Evolutionary conservation across 2,113 vertebrate species (phyloP).

Genomic region (Cynopterus brachyotis): DNA sequence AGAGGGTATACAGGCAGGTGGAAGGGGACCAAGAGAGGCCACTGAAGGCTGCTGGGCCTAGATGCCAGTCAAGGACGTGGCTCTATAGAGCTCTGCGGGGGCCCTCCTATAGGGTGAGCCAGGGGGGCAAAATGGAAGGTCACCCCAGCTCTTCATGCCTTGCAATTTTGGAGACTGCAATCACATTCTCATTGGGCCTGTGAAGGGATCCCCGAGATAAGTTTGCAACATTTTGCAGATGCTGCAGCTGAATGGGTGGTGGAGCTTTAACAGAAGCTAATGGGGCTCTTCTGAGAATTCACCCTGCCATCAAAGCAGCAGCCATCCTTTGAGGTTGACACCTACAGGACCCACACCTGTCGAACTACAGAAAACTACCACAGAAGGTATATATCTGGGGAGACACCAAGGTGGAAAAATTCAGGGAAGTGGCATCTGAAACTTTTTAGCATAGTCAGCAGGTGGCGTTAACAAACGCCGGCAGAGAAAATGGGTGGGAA

Average conservation of each 20-base stretch:
- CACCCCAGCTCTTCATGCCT: neutral
- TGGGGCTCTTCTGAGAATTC: neutral
- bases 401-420: neutral
- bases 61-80: neutral
- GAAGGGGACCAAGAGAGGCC: neutral
- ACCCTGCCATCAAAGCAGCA: neutral
- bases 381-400: neutral
- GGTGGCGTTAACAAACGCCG: neutral
- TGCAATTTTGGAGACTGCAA: neutral
- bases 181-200: neutral
- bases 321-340: neutral
- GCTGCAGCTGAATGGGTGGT: neutral
- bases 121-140: neutral
- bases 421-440: neutral
- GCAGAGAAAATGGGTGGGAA: neutral
- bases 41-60: neutral
- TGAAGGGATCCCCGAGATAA: neutral
- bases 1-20: neutral
- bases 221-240: neutral
- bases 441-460: neutral
- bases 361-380: neutral
- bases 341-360: neutral
- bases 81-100: neutral
- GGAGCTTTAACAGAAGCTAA: neutral
- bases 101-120: fast-evolving